Conservation (phyloP, 1,140 invertebrate species). For the Ditylenchus dipsaci region DNA sequence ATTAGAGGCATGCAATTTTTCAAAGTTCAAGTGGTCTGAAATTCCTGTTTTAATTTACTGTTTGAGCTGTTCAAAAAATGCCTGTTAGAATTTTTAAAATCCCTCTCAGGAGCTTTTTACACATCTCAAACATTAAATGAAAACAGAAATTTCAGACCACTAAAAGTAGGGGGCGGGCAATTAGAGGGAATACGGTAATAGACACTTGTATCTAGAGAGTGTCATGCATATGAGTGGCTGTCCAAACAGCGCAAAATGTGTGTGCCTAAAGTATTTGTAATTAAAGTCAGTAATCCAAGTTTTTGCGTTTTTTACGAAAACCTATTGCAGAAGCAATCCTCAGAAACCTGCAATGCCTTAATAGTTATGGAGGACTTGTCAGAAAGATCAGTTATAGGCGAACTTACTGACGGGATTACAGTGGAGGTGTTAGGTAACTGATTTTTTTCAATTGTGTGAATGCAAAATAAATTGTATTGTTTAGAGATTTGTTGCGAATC, state of each 20-base stretch:
- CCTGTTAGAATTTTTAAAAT: constrained; percentile 18
- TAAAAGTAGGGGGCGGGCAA: too few relatives aligned
- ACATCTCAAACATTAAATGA: constrained; percentile 4
- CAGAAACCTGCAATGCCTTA: constrained; percentile 41
- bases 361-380: constrained; percentile 55
- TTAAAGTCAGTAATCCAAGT: constrained; percentile 32
- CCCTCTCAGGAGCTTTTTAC: too few relatives aligned
- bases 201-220: constrained; percentile 52
- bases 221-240: constrained; percentile 53
- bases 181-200: too few relatives aligned
- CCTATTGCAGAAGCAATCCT: constrained; percentile 37
- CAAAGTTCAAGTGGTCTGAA: too few relatives aligned
- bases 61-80: too few relatives aligned
- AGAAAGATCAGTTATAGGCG: constrained; percentile 36
- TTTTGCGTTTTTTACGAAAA: neutral
- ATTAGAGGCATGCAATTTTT: too few relatives aligned
- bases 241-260: constrained; percentile 47
- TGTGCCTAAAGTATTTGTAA: constrained; percentile 52
- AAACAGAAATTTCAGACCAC: too few relatives aligned
- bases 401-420: constrained; percentile 38
- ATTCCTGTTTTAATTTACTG: too few relatives aligned
- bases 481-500: constrained; percentile 39
- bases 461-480: constrained; percentile 24
- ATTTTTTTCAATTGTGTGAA: constrained; percentile 15
- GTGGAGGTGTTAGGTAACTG: constrained; percentile 34